Evolutionary conservation across 1,140 invertebrate species (phyloP), one percentile per base, ranked within the genome.

Genomic region (Maconellicoccus hirsutus): DNA sequence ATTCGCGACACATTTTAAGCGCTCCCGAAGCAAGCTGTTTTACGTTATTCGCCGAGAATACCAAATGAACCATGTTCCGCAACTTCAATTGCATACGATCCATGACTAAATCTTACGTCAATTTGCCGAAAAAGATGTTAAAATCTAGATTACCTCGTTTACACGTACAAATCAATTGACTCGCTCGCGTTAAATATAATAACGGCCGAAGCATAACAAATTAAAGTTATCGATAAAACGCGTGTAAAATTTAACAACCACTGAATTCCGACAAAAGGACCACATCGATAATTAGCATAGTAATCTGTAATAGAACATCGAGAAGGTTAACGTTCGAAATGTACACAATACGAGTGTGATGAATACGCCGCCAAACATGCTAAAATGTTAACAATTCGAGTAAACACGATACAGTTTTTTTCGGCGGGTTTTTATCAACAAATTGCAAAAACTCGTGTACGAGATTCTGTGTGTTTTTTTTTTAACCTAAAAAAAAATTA

Each of bases 191-290:
- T 52, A 52, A 52, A 14, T 19, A 19, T 19, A 3, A 19, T 52
- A 19, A 52, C 42, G 42, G 42, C 6, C n/a, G n/a, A 52, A 52
- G 42, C 42, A 52, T 52, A 52, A 52, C 42, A 52, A 52, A 52
- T 52, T 16, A 52, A 52, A 52, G 42, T 52, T 16, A 3, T 6
- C 10, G 42, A 16, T 52, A 19, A 52, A 52, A 19, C 42, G n/a
- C 4, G 42, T 52, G n/a, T 52, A 12, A 33, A 33, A 33, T 52
- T 16, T 52, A 52, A 4, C 12, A 52, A 52, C n/a, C 42, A 52
- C 42, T 52, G 42, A 52, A 52, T 52, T 52, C 42, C 42, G 42
- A 52, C 42, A 52, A 52, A 52, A 52, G 42, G 42, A 52, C 42
- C 42, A 19, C 10, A 19, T 52, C 42, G 42, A 52, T 52, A 52